These are phyloP conservation scores for Alces alces DNA, from an alignment of 2,113 vertebrate species.

Conservation along the genomic window DNA sequence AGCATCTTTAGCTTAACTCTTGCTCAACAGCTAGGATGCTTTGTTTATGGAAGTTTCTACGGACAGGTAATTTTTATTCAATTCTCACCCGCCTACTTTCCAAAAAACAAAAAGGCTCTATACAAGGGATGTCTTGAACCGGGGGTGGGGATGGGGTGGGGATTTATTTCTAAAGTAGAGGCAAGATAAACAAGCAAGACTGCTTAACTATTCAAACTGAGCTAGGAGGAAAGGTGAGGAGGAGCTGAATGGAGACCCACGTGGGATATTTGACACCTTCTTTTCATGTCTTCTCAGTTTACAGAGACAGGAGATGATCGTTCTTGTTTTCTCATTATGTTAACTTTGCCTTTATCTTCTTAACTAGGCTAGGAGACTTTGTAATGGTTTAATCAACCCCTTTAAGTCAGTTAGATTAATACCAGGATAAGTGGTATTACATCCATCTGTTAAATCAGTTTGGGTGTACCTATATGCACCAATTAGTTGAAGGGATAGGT, in stretches of 20 bases:
- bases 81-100: too few species aligned
- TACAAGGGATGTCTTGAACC: background rate
- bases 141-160: background rate
- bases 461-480: background rate
- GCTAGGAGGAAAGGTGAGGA: background rate
- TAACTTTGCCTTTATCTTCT: background rate
- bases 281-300: background rate
- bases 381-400: slow-evolving; percentile 6
- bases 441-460: slow-evolving; percentile 12
- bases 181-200: background rate
- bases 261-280: background rate
- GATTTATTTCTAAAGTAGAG: background rate
- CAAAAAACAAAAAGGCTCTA: background rate
- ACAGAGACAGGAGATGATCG: background rate
- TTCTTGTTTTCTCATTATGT: background rate
- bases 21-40: background rate
- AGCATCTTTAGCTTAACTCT: background rate
- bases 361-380: background rate
- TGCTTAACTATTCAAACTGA: background rate
- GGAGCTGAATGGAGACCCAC: background rate
- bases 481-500: background rate
- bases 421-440: background rate
- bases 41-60: background rate
- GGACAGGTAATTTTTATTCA: background rate
- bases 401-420: slow-evolving; percentile 25